Base-by-base conservation (phyloP, 2,888 invertebrate genomes). In the Caenorhabditis doughertyi region DNA sequence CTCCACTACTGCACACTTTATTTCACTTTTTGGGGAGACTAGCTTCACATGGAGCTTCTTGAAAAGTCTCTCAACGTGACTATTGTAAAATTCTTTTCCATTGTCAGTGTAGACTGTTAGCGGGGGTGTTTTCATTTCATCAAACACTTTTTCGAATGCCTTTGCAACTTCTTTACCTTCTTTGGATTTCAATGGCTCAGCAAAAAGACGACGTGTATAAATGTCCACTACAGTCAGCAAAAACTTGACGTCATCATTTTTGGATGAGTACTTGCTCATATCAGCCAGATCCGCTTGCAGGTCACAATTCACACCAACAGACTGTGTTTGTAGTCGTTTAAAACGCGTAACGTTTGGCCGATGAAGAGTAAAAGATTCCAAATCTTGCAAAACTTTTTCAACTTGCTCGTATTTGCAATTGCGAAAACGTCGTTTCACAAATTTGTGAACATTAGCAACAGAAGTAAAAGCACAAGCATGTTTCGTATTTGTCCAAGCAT, bases 51-150 rank as follows among this genome's bases (percentile, higher is more conserved):
- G 18, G 11, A 7, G 0, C 0, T 49, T 8, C 0, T 49, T 18
- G 2, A 65, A 51, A n/a, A 65, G 2, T 8, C 11, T 18, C 9
- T 32, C 13, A 0, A 65, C 65, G 5, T 29, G 29, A 1, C 21
- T 21, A 13, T 65, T 65, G 51, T 65, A 65, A 65, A 65, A 65
- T 29, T 65, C 65, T 51, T 47, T 65, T 32, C 65, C 65, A 21
- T 65, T 32, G 21, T 65, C 65, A 32, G 18, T 65, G 49, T 51
- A 58, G 4, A 58, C 23, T 1, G 11, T 39, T 1, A 39, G 35
- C n/a, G 58, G 58, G 1, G 3, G 4, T 3, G 39, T 25, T 5
- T 13, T 32, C 13, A 65, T 47, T 7, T 65, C 65, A 13, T 65
- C 13, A 13, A 51, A 49, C 1, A 65, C 35, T 3, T 2, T 8